Evolutionary conservation across 2,797 vertebrate species (phyloP).

Genomic region (Phrynocephalus vlangalii): DNA sequence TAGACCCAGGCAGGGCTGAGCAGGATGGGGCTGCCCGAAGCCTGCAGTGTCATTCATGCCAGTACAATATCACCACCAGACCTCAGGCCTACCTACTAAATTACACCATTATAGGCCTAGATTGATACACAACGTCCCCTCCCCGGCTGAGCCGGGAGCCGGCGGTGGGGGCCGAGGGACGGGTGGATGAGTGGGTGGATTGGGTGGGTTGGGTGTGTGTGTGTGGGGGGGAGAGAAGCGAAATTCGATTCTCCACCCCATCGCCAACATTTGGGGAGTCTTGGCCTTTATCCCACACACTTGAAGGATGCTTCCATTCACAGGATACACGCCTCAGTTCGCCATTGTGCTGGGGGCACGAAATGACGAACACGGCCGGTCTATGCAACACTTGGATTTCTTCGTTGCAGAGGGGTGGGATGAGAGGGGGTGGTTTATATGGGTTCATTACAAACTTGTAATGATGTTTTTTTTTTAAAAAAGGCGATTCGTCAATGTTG

Average conservation of each 20-base stretch:
- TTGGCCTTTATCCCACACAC: not conserved
- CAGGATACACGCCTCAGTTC: too few species aligned
- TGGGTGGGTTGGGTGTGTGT: slow-evolving; percentile 16
- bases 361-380: too few species aligned
- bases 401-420: too few species aligned
- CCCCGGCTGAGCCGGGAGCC: slow-evolving; percentile 72
- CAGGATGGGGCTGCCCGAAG: slow-evolving; percentile 81
- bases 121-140: slow-evolving; percentile 79
- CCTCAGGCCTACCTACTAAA: slow-evolving; percentile 85
- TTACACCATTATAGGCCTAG: slow-evolving; percentile 87
- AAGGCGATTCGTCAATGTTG: too few species aligned
- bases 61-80: slow-evolving; percentile 90
- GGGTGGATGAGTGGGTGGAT: not conserved
- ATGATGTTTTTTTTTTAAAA: too few species aligned
- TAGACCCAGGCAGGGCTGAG: slow-evolving; percentile 81
- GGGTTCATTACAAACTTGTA: too few species aligned
- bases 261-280: too few species aligned
- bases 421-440: too few species aligned
- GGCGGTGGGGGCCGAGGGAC: slow-evolving; percentile 34
- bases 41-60: slow-evolving; percentile 84
- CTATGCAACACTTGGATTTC: too few species aligned
- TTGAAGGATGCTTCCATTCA: too few species aligned
- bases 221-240: too few species aligned
- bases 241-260: not conserved
- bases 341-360: not conserved